These are phyloP conservation scores for Lasius fuliginosus DNA, from an alignment of 2,888 invertebrate genomes.

Conservation along the genomic window DNA sequence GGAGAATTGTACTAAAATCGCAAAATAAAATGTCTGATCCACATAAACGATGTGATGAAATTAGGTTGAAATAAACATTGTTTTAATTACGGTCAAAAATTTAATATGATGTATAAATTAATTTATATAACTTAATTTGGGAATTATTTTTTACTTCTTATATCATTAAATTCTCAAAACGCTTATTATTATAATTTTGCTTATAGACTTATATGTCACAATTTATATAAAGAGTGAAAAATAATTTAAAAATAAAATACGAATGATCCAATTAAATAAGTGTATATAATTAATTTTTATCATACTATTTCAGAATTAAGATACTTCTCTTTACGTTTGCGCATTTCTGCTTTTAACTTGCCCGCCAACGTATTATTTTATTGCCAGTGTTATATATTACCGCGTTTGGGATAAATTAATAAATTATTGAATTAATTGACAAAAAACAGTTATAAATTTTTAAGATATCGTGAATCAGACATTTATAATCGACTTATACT, in stretches of 20 bases:
- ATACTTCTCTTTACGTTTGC: neutral
- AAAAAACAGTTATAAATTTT: neutral
- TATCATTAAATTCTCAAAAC: neutral
- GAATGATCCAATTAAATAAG: neutral
- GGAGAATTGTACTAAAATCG: neutral
- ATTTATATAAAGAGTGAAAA: neutral
- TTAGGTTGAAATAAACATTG: neutral
- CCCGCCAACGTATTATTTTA: neutral
- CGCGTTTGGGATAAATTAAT: neutral
- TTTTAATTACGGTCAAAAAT: neutral
- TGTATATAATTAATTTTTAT: neutral
- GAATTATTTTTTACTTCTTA: neutral
- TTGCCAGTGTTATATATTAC: neutral
- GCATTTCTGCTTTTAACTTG: neutral
- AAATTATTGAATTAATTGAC: neutral
- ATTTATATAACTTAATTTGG: conserved; percentile 8
- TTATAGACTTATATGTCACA: neutral
- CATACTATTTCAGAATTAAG: neutral
- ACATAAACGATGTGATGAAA: neutral
- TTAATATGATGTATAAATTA: neutral
- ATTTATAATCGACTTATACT: neutral
- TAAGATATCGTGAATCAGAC: neutral
- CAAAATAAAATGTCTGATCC: neutral
- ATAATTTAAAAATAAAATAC: neutral
- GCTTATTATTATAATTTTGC: neutral